Conservation (phyloP, 2,888 invertebrate genomes). For the Lochmaea capreae region DNA sequence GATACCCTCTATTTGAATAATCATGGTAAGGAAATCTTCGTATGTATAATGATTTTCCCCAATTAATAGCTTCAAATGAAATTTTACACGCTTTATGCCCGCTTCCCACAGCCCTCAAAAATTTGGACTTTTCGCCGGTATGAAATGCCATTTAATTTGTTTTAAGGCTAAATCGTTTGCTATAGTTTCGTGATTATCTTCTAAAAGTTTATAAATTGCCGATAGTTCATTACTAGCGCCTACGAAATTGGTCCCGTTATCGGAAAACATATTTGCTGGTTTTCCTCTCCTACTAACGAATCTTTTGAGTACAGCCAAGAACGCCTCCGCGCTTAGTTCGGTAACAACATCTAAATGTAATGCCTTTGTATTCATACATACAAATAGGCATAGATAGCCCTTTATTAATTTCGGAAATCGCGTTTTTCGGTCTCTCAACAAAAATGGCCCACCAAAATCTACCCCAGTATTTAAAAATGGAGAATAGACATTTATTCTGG, state of each 20-base stretch:
- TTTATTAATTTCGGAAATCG: too few species aligned
- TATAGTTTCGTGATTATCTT: not conserved
- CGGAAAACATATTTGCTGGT: not conserved
- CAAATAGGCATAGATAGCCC: too few species aligned
- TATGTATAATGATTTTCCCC: not conserved
- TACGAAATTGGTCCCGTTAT: conserved; percentile 6
- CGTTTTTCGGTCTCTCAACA: too few species aligned
- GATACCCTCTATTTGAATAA: conserved; percentile 4
- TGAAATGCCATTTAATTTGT: conserved; percentile 6
- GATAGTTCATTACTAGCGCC: not conserved
- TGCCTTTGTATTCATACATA: conserved; percentile 4
- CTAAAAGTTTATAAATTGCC: not conserved
- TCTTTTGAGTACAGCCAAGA: not conserved
- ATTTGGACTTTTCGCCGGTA: conserved; percentile 6
- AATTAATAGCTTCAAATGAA: not conserved
- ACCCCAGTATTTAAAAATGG: too few species aligned
- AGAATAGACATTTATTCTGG: too few species aligned
- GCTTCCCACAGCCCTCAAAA: not conserved
- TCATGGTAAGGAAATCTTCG: not conserved
- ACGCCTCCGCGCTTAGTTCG: not conserved
- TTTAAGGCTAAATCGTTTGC: not conserved
- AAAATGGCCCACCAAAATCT: too few species aligned
- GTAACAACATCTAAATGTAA: not conserved
- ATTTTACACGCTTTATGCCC: not conserved
- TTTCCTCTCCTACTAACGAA: conserved; percentile 1